A percentile compares a stretch with the other conserved stretches of the same genome.
Conservation (phyloP, 2,113 vertebrate genomes). For the Hyla sarda region DNA sequence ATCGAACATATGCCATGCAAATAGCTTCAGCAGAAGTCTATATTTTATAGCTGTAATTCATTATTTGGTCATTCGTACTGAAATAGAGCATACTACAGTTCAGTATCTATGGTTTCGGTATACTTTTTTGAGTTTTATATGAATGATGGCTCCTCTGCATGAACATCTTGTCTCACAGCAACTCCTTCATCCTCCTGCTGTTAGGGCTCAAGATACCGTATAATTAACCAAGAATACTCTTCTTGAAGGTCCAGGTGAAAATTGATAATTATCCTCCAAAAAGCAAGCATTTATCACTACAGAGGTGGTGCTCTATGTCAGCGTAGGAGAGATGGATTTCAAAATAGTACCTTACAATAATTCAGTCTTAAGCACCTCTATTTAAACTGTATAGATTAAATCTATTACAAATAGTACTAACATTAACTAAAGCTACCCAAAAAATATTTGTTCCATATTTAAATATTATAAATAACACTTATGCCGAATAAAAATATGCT, state of each 20-base stretch:
- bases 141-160: conserved; percentile 49
- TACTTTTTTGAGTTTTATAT: not conserved
- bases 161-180: conserved; percentile 55
- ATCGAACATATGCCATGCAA: no score
- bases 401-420: not conserved
- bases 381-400: not conserved
- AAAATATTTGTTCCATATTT: no score
- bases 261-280: conserved; percentile 37
- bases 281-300: conserved; percentile 32
- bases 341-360: not conserved
- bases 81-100: conserved; percentile 11
- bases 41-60: not conserved
- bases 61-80: not conserved
- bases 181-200: conserved; percentile 32
- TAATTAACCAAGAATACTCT: conserved; percentile 27
- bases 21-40: not conserved
- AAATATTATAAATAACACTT: no score
- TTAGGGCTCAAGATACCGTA: conserved; percentile 48
- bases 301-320: conserved; percentile 6
- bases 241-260: conserved; percentile 34
- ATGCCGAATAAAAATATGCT: no score
- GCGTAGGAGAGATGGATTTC: not conserved
- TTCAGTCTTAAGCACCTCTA: not conserved
- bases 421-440: not conserved
- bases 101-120: not conserved